Base-by-base conservation (phyloP, 1,140 invertebrate genomes). In the Ooceraea biroi region DNA sequence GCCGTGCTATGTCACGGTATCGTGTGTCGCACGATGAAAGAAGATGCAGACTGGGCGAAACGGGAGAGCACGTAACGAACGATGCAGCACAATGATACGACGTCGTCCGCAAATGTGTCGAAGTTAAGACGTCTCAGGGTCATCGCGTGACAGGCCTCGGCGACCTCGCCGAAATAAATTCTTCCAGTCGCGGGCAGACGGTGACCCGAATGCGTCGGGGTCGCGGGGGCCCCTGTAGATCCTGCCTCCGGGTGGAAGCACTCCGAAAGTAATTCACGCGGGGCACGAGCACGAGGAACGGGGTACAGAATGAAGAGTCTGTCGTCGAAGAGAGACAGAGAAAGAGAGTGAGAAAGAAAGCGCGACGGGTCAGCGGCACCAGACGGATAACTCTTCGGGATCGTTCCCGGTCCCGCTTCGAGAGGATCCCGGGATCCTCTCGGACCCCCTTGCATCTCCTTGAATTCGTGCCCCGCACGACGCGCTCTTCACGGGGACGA, bases 161-260 rank as follows among this genome's bases (percentile, higher is more conserved):
- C 73, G 90, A 91, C 90, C 90, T 85, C 74, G 83, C 44, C 84
- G 88, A 88, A 86, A 91, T 91, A 91, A 91, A 91, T 86, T 91
- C 77, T 65, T 83, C 65, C 19, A 11, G n/a, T 25, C 55, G 66
- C 22, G 63, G 61, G 11, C 44, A 36, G 50, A 36, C 76, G 19
- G 30, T 71, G 76, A 88, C 87, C 86, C 55, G 22, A 52, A 52
- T 50, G 19, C 61, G 69, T 25, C 17, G 57, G 48, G 82, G 85
- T 88, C 86, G 82, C 12, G 27, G 27, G n/a, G 76, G 17, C 61
- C 48, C 48, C 73, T 74, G 74, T 85, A 88, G 85, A 87, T 88
- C 46, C 71, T 72, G 11, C n/a, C 0, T 8, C 25, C 17, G 22
- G 50, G 36, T 36, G n/a, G 41, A 30, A 36, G 25, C 73, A 72